phyloP scores from a whole-genome alignment of 2,113 vertebrate genomes.

The Ictidomys tridecemlineatus region DNA sequence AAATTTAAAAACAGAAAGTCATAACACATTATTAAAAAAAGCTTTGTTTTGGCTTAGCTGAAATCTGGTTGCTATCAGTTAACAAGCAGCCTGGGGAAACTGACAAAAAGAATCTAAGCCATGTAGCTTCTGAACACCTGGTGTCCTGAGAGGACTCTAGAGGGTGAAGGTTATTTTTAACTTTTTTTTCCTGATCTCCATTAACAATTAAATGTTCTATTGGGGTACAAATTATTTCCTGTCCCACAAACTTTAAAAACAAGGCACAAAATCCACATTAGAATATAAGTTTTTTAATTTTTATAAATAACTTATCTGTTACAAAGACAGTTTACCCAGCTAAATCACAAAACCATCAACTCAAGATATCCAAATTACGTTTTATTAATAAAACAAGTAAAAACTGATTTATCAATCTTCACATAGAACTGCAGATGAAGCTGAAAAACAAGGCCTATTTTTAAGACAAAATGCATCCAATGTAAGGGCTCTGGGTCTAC shows the following conservation, averaged over 20 bases:
- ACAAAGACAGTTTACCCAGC: conserved; percentile 99
- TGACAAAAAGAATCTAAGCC: neutral
- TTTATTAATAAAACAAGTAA: conserved; percentile 96
- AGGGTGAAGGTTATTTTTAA: neutral
- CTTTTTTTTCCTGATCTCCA: neutral
- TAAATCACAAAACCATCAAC: conserved; percentile 98
- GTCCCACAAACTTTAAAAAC: conserved; percentile 82
- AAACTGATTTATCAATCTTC: conserved; percentile 94
- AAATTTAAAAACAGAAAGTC: neutral
- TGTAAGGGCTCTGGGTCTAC: conserved; percentile 92
- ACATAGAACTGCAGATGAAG: conserved; percentile 95
- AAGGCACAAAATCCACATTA: conserved; percentile 89
- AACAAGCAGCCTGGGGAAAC: neutral
- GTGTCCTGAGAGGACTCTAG: neutral
- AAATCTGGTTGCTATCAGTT: neutral
- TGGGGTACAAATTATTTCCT: conserved; percentile 39
- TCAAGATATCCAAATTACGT: conserved; percentile 97
- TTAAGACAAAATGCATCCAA: conserved; percentile 90
- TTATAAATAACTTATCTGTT: conserved; percentile 99
- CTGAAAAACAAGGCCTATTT: conserved; percentile 93
- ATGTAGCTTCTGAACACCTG: neutral
- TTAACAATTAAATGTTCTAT: neutral
- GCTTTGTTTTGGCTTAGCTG: neutral
- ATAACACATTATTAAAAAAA: neutral
- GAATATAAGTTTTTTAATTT: conserved; percentile 97